Evolutionary conservation across 64 coral and sea anemone species (phyloP), one percentile per base, ranked within the genome.

Genomic region (Montipora sp.): DNA sequence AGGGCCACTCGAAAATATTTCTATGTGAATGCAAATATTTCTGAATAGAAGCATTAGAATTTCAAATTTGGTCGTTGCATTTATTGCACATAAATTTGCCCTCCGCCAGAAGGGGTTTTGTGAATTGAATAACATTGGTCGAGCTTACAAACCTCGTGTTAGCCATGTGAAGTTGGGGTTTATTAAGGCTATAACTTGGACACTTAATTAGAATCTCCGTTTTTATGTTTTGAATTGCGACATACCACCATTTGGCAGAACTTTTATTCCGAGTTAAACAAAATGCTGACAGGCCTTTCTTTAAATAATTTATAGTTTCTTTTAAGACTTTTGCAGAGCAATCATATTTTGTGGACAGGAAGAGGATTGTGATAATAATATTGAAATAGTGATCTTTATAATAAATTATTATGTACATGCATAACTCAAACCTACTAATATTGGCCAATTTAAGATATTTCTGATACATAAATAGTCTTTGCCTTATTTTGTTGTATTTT

Each of bases 271-370:
- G 75, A n/a, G 83, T 93, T 88, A 93, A 93, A 93, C 82, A 93
- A 86, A 88, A 93, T 87, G 63, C 44, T 67, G 11, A 10, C 71
- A 84, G 69, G 73, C 59, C 59, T n/a, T 21, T 45, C 83, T 93
- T 72, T 93, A 79, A 93, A 93, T 88, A 88, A 93, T 93, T 93
- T 73, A 93, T 80, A 53, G 82, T 53, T 14, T 75, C 59, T 43
- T 92, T 85, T 92, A 57, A 84, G 72, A 84, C 59, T 15, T 75
- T 65, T 75, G 36, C 80, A 80, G 76, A 78, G 75, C 80, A 92
- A 48, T 36, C 36, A 36, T 36, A 36, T 85, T 48, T 23, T 71
- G 11, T 75, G 72, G 72, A 10, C 20, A 75, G 27, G 27, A 2
- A 36, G 7, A 75, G 20, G 6, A 57, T 57, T 57, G 53, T 3